A percentile compares a stretch with the other conserved stretches of the same genome.
These are phyloP conservation scores for Aleiodes testaceus DNA, from an alignment of 2,888 invertebrate species.

Conservation along the genomic window DNA sequence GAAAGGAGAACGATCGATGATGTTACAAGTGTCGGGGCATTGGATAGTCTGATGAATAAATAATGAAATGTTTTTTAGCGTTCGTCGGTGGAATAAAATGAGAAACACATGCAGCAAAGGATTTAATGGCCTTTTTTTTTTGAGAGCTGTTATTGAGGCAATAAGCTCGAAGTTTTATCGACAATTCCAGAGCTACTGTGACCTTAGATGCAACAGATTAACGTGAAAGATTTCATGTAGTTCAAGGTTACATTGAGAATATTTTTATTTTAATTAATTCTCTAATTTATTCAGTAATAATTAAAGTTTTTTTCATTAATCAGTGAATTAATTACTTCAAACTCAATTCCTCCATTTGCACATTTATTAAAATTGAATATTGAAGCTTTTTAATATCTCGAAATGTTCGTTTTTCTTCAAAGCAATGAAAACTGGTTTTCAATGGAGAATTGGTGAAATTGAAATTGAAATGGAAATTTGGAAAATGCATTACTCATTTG, in stretches of 20 bases:
- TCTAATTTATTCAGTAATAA: too few relatives aligned
- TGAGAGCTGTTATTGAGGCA: not conserved
- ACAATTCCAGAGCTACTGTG: conserved; percentile 18
- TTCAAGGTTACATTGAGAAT: conserved; percentile 10
- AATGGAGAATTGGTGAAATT: not conserved
- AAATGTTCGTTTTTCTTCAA: too few relatives aligned
- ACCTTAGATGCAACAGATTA: conserved; percentile 28
- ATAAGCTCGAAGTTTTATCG: conserved; percentile 16
- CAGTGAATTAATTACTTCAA: too few relatives aligned
- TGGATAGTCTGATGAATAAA: conserved; percentile 23
- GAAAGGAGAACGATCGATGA: conserved; percentile 55
- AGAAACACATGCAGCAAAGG: not conserved
- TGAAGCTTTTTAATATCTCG: too few relatives aligned
- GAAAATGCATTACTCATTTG: conserved; percentile 9
- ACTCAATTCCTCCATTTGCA: too few relatives aligned
- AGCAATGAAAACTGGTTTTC: too few relatives aligned
- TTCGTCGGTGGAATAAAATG: not conserved
- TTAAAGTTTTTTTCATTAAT: too few relatives aligned
- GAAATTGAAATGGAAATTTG: conserved; percentile 17
- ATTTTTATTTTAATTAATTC: too few relatives aligned
- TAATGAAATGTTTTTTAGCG: conserved; percentile 23
- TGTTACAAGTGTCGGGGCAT: conserved; percentile 40
- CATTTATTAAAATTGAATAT: too few relatives aligned
- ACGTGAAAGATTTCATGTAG: conserved; percentile 7
- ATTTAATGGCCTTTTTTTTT: conserved; percentile 27